A percentile compares a stretch with the other conserved stretches of the same genome.
These are phyloP conservation scores for Coturnix japonica DNA, from an alignment of 2,113 vertebrate genomes.

Conservation along the genomic window DNA sequence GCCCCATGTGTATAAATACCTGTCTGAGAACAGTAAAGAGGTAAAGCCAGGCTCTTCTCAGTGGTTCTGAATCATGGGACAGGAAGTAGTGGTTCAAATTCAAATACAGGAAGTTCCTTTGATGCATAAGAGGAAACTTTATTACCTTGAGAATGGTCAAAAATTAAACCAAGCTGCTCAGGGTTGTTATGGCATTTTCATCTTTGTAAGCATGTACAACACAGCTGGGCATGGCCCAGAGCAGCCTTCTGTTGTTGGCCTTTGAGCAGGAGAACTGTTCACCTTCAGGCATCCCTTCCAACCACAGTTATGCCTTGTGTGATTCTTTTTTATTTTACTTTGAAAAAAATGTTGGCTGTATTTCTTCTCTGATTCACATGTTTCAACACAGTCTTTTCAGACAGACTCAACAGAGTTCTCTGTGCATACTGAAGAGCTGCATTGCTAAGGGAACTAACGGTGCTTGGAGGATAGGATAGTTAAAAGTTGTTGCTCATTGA, in stretches of 20 bases:
- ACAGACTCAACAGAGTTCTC: background rate
- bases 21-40: background rate
- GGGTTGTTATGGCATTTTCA: background rate
- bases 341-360: background rate
- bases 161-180: background rate
- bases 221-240: fast-evolving
- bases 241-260: background rate
- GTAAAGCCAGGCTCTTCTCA: background rate
- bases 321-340: background rate
- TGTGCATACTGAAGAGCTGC: background rate
- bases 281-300: background rate
- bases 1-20: background rate
- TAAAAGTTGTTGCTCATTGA: background rate
- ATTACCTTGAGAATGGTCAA: background rate
- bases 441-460: fast-evolving
- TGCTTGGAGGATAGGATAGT: background rate
- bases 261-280: background rate
- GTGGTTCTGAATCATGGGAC: background rate
- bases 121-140: background rate
- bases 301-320: background rate
- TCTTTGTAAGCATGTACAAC: background rate
- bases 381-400: background rate
- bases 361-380: background rate
- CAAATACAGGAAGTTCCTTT: background rate
- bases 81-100: background rate